Evolutionary conservation across 2,888 invertebrate species (phyloP).

Genomic region (Aquatica leii): DNA sequence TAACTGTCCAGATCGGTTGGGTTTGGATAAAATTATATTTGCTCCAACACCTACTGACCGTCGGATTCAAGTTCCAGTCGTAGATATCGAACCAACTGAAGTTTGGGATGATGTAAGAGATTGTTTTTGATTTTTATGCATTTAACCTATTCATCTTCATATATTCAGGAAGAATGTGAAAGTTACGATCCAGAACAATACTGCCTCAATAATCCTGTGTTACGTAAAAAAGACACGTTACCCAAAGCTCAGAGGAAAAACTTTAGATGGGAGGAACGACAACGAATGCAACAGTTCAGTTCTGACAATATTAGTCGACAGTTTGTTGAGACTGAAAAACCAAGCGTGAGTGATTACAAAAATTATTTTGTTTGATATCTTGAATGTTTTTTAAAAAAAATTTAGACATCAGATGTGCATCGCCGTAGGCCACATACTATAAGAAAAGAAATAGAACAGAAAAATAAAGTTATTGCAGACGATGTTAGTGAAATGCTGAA

Average conservation of each 20-base stretch:
- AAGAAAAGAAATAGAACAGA: too few species aligned
- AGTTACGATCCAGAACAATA: conserved; percentile 45
- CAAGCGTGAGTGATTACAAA: too few species aligned
- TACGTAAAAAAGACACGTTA: conserved; percentile 40
- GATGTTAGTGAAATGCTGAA: too few species aligned
- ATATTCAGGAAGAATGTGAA: conserved; percentile 32
- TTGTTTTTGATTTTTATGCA: too few species aligned
- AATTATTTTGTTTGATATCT: too few species aligned
- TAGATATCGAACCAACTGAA: conserved; percentile 41
- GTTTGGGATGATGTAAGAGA: conserved; percentile 53
- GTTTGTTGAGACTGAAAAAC: too few species aligned
- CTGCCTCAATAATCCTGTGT: conserved; percentile 37
- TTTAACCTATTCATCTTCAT: conserved; percentile 1
- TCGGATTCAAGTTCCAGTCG: conserved; percentile 35
- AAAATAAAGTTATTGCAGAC: too few species aligned
- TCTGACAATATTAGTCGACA: neutral
- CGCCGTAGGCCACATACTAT: too few species aligned
- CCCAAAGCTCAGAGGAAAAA: conserved; percentile 42
- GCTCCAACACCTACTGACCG: conserved; percentile 34
- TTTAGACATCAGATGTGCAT: too few species aligned
- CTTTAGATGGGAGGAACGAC: conserved; percentile 44
- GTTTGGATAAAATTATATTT: conserved; percentile 42
- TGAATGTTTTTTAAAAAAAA: too few species aligned
- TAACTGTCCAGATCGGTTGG: conserved; percentile 44
- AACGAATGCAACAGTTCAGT: conserved; percentile 46